These are phyloP conservation scores for Danaus chrysippus DNA, from an alignment of 2,888 invertebrate species.

Conservation along the genomic window DNA sequence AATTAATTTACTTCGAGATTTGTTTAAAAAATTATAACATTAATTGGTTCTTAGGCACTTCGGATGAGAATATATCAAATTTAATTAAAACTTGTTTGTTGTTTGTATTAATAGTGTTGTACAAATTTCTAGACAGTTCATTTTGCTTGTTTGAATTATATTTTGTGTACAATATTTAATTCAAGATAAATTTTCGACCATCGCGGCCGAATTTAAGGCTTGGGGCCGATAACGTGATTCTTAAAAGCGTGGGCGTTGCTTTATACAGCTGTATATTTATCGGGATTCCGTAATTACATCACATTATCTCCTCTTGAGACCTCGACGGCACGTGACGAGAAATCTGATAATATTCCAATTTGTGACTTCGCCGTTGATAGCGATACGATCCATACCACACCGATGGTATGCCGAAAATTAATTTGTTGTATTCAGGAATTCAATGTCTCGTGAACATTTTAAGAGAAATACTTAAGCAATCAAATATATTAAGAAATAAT, in stretches of 20 bases:
- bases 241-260: constrained; percentile 15
- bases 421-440: background rate
- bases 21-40: too few species aligned
- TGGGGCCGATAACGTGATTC: constrained; percentile 14
- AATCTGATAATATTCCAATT: constrained; percentile 44
- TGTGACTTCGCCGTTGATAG: constrained; percentile 26
- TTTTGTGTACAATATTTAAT: too few species aligned
- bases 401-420: background rate
- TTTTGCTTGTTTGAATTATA: too few species aligned
- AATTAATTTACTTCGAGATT: too few species aligned
- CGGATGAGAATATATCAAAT: too few species aligned
- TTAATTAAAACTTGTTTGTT: too few species aligned
- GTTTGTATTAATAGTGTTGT: too few species aligned
- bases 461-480: too few species aligned
- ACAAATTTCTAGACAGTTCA: too few species aligned
- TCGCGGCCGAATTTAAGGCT: background rate
- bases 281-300: constrained; percentile 42
- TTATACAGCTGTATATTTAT: constrained; percentile 26
- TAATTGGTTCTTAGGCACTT: too few species aligned
- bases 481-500: too few species aligned
- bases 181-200: background rate
- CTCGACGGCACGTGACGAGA: constrained; percentile 43
- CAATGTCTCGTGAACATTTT: too few species aligned
- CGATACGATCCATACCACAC: background rate
- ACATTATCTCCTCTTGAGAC: constrained; percentile 45